Evolutionary conservation across 2,888 invertebrate genomes (phyloP), one percentile per base, ranked within the genome.

Genomic region (Lysandra coridon): DNA sequence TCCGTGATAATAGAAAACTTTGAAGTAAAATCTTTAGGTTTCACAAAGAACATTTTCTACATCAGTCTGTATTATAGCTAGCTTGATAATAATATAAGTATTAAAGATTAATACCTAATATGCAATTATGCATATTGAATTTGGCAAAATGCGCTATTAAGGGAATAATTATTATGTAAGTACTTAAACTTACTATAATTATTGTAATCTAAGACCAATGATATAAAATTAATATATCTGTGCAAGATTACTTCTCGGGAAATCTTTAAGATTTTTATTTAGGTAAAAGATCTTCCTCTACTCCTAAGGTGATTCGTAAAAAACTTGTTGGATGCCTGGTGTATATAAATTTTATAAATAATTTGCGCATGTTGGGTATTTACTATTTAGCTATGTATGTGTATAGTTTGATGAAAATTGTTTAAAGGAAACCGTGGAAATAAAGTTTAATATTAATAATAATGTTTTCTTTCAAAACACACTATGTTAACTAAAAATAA

Each of bases 301-400:
- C 23, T n/a, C 14, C 7, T n/a, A 62, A 62, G 57, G 17, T 23
- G 23, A 62, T 62, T 23, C 5, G 7, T n/a, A 14, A 2, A 64
- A 30, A 10, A 12, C 12, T 10, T 30, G 30, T 10, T 7, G 12
- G n/a, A 40, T 74, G 37, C 40, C 14, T 75, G 74, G 23, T 75
- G 75, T 75, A 75, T 30, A 75, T 75, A 75, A 14, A 75, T 75
- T 49, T 75, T 74, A 49, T 75, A 49, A 75, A 75, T 75, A 23
- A 75, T 75, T 75, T 75, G 75, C 75, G 53, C n/a, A 75, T 49
- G 44, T 49, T 49, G 12, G 1, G 4, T 44, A 75, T 23, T 49
- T 75, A 75, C 30, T 44, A 75, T 23, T 49, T 75, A 75, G 53
- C 75, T 75, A 75, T 44, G 44, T 40, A n/a, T 44, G 30, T 73